Evolutionary conservation across 1,140 invertebrate genomes (phyloP).

Genomic region (Drosophila mojavensis): DNA sequence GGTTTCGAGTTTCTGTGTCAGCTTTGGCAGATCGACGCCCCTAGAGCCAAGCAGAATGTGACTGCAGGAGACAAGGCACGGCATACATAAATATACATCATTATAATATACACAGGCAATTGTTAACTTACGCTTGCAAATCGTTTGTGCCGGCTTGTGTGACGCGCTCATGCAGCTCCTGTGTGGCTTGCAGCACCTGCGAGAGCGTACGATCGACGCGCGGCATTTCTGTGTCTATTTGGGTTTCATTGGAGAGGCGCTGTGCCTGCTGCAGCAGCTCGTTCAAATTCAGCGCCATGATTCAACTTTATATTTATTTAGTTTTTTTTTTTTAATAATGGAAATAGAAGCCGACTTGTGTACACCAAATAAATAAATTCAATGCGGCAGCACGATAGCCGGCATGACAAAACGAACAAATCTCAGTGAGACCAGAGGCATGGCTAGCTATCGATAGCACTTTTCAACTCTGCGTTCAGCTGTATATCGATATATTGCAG

Average conservation of each 20-base stretch:
- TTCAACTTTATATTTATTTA: background rate
- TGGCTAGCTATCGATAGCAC: conserved; percentile 6
- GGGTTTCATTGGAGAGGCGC: conserved; percentile 94
- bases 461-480: background rate
- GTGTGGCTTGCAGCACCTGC: conserved; percentile 96
- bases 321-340: background rate
- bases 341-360: background rate
- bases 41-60: conserved; percentile 96
- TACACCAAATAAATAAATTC: conserved; percentile 5
- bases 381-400: conserved; percentile 14
- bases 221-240: conserved; percentile 91
- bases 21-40: conserved; percentile 96
- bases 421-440: background rate
- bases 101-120: background rate
- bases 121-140: conserved; percentile 93
- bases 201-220: conserved; percentile 95
- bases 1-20: conserved; percentile 95
- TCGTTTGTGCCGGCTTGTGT: conserved; percentile 93
- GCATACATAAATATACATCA: background rate
- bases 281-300: conserved; percentile 87
- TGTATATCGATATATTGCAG: conserved; percentile 5
- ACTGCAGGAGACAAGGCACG: conserved; percentile 84
- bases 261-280: conserved; percentile 95
- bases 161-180: conserved; percentile 93
- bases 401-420: background rate